Conservation (phyloP, 1,140 invertebrate species). For the Pararge aegeria region DNA sequence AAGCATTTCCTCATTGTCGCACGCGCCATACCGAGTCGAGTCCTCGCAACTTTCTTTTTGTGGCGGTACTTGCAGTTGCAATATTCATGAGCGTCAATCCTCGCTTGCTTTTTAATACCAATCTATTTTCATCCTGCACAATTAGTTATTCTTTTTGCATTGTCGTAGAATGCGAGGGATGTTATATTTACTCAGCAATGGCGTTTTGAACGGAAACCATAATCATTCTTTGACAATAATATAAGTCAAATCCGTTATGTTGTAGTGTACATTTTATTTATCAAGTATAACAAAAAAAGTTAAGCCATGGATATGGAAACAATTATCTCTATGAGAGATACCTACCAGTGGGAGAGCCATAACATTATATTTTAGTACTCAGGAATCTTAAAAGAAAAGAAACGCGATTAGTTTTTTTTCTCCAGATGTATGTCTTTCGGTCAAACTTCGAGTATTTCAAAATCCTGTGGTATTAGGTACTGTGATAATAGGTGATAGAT, state of each 20-base stretch:
- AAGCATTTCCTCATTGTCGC: constrained; percentile 58
- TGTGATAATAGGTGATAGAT: too few relatives aligned
- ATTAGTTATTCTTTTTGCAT: constrained; percentile 10
- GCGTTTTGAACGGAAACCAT: constrained; percentile 6
- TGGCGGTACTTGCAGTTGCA: constrained; percentile 35
- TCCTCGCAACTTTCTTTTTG: constrained; percentile 41
- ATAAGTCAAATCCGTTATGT: neutral
- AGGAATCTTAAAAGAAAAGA: too few relatives aligned
- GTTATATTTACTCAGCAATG: constrained; percentile 3
- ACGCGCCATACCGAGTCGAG: constrained; percentile 34
- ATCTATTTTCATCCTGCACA: constrained; percentile 16
- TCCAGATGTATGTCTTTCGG: too few relatives aligned
- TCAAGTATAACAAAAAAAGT: too few relatives aligned
- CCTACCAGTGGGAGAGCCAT: too few relatives aligned
- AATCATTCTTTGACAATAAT: neutral
- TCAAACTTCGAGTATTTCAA: too few relatives aligned
- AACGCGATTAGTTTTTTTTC: too few relatives aligned
- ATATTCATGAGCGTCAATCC: constrained; percentile 37
- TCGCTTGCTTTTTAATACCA: constrained; percentile 24
- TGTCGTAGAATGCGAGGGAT: constrained; percentile 6
- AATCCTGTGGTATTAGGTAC: too few relatives aligned
- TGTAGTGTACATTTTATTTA: too few relatives aligned
- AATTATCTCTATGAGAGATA: too few relatives aligned
- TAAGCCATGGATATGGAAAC: too few relatives aligned
- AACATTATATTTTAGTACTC: too few relatives aligned